These are phyloP conservation scores for Dicranocentrus wangi DNA, from an alignment of 2,888 invertebrate species.

Conservation along the genomic window DNA sequence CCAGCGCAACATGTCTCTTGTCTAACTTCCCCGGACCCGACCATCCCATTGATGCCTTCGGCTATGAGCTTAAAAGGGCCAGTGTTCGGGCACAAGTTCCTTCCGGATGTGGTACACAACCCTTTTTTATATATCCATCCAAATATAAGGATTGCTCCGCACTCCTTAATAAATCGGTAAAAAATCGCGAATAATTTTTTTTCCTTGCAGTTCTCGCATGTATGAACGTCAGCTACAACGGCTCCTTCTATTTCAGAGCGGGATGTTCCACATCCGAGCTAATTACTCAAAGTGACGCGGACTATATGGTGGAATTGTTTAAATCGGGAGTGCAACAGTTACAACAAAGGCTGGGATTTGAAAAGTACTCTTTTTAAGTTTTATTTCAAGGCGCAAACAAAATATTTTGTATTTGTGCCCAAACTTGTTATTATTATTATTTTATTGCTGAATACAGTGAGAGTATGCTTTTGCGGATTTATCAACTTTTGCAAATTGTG, in stretches of 20 bases:
- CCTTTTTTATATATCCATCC: neutral
- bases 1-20: neutral
- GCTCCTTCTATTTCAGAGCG: neutral
- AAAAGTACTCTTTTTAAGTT: too few species aligned
- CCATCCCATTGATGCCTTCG: neutral
- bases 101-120: neutral
- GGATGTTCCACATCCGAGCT: neutral
- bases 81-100: neutral
- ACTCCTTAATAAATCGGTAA: neutral
- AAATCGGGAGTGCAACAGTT: neutral
- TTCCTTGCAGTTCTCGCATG: neutral
- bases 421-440: too few species aligned
- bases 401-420: too few species aligned
- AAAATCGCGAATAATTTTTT: neutral
- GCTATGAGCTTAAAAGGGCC: neutral
- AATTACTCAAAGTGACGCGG: neutral
- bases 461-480: too few species aligned
- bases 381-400: too few species aligned
- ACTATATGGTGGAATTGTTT: neutral
- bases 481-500: too few species aligned
- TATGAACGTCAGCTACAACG: neutral
- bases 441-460: too few species aligned
- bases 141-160: neutral
- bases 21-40: neutral
- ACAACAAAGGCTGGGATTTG: too few species aligned